These are phyloP conservation scores for Wasmannia auropunctata DNA, from an alignment of 1,140 invertebrate genomes.

Conservation along the genomic window DNA sequence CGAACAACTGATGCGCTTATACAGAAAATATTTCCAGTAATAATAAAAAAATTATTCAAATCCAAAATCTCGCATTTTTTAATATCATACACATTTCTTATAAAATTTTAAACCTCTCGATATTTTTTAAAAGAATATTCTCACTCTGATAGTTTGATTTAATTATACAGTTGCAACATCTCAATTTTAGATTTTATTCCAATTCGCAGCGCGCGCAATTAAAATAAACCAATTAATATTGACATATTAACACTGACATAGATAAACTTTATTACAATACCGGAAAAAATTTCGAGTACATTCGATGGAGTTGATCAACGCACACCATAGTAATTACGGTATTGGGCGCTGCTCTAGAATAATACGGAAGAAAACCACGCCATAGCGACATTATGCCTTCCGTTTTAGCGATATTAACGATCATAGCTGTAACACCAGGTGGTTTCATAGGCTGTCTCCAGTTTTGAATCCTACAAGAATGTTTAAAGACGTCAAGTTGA, in stretches of 20 bases:
- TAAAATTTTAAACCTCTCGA: neutral
- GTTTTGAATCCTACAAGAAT: conserved; percentile 94
- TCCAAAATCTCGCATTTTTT: neutral
- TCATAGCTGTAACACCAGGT: conserved; percentile 93
- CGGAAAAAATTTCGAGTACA: conserved; percentile 2
- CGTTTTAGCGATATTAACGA: conserved; percentile 91
- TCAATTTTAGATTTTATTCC: neutral
- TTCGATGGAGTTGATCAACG: conserved; percentile 90
- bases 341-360: conserved; percentile 96
- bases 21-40: conserved; percentile 48
- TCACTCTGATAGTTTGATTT: neutral
- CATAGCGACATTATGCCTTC: conserved; percentile 97
- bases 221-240: neutral
- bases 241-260: neutral
- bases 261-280: neutral
- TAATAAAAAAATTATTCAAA: neutral
- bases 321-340: conserved; percentile 98
- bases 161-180: neutral
- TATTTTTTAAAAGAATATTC: neutral
- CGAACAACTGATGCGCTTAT: conserved; percentile 89
- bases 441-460: conserved; percentile 95
- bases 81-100: neutral
- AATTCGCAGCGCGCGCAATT: neutral
- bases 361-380: conserved; percentile 99
- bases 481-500: too few species aligned